phyloP scores from a whole-genome alignment of 1,140 invertebrate genomes.

The Berghia stephanieae region DNA sequence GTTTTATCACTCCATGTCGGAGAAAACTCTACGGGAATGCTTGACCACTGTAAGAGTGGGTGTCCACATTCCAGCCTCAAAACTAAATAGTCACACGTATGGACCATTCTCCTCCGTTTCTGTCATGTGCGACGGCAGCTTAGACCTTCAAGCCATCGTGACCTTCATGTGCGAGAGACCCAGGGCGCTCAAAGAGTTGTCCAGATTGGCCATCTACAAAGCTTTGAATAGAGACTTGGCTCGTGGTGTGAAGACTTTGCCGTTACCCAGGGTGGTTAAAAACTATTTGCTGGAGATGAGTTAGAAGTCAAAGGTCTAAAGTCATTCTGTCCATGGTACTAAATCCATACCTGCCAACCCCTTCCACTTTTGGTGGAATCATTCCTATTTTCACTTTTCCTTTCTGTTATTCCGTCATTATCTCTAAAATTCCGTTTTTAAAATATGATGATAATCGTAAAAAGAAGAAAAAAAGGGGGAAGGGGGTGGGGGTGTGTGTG shows the following conservation, averaged over 20 bases:
- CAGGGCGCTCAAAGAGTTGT: constrained; percentile 54
- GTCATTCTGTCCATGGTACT: no score
- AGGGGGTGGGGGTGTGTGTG: no score
- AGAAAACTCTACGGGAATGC: constrained; percentile 55
- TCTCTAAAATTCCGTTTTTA: no score
- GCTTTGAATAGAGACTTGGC: constrained; percentile 50
- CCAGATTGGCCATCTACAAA: constrained; percentile 60
- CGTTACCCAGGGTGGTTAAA: constrained; percentile 54
- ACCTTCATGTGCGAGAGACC: constrained; percentile 54
- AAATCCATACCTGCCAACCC: no score
- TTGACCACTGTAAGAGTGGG: constrained; percentile 50
- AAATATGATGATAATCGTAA: no score
- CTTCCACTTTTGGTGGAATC: no score
- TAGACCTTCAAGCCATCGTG: constrained; percentile 43
- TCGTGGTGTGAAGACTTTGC: constrained; percentile 47
- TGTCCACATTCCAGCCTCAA: constrained; percentile 45
- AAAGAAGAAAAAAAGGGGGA: no score
- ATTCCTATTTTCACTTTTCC: no score
- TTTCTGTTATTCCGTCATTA: no score
- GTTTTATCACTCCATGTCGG: constrained; percentile 63
- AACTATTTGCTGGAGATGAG: constrained; percentile 56
- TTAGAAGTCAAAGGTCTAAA: no score
- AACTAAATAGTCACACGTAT: neutral
- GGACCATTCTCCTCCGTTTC: neutral
- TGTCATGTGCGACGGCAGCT: constrained; percentile 33